phyloP scores from a whole-genome alignment of 2,113 vertebrate genomes.

The Ctenodactylus gundi region DNA sequence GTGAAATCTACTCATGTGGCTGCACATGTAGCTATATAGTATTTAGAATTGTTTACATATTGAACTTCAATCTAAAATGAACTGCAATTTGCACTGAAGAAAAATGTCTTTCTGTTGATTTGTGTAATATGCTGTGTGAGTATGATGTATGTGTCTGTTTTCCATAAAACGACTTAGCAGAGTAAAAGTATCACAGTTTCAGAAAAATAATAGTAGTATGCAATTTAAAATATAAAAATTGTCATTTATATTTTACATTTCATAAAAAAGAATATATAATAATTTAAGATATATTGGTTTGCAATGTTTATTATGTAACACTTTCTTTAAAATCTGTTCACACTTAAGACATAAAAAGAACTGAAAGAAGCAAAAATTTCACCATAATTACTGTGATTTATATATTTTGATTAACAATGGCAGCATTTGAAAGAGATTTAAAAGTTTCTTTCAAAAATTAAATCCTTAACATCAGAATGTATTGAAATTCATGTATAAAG shows the following conservation, averaged over 20 bases:
- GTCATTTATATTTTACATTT: not conserved
- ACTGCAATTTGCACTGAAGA: not conserved
- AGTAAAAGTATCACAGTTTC: not conserved
- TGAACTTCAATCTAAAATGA: not conserved
- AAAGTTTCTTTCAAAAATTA: slow-evolving; percentile 5
- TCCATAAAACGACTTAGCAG: not conserved
- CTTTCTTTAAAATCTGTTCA: not conserved
- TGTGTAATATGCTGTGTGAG: no score
- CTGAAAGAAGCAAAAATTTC: not conserved
- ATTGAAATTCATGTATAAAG: not conserved
- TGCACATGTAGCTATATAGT: not conserved
- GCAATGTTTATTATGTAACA: not conserved
- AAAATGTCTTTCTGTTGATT: not conserved
- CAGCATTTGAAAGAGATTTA: slow-evolving; percentile 50
- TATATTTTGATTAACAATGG: slow-evolving; percentile 65
- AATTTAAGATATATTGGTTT: not conserved
- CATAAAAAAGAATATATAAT: not conserved
- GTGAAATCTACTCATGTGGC: not conserved
- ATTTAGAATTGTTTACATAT: not conserved
- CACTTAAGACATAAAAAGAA: slow-evolving; percentile 31
- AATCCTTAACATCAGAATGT: slow-evolving; percentile 24
- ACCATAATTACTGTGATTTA: slow-evolving; percentile 15
- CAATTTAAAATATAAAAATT: not conserved
- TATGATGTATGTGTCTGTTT: not conserved
- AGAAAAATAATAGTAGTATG: not conserved